These are phyloP conservation scores for Rhagonycha lutea DNA, from an alignment of 2,888 invertebrate genomes.

Conservation along the genomic window DNA sequence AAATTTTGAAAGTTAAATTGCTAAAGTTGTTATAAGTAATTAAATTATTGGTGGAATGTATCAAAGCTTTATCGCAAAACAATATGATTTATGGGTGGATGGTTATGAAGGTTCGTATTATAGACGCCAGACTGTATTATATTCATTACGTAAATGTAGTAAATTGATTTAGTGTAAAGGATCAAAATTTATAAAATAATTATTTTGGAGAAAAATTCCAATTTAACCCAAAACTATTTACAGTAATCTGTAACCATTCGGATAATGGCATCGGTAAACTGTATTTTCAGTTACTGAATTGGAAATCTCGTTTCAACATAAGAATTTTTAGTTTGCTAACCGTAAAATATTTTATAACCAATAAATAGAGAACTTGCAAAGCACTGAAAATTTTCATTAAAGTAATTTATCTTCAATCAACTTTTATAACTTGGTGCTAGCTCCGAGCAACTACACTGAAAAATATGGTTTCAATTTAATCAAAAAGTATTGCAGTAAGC, in stretches of 20 bases:
- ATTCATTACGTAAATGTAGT: neutral
- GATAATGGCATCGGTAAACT: too few relatives aligned
- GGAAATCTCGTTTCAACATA: too few relatives aligned
- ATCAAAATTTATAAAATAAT: neutral
- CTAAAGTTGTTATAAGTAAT: neutral
- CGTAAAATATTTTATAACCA: too few relatives aligned
- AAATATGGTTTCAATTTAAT: too few relatives aligned
- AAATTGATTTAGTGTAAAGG: neutral
- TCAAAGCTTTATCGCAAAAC: neutral
- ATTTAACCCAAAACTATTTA: neutral
- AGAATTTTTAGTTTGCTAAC: too few relatives aligned
- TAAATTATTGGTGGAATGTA: neutral
- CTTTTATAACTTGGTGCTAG: too few relatives aligned
- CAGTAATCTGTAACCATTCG: too few relatives aligned
- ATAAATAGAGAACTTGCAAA: too few relatives aligned
- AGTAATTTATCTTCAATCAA: too few relatives aligned
- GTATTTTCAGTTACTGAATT: too few relatives aligned
- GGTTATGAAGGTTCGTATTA: neutral
- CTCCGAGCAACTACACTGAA: too few relatives aligned
- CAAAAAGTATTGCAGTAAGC: too few relatives aligned
- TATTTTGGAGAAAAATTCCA: neutral
- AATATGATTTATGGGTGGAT: neutral
- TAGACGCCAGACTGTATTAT: neutral
- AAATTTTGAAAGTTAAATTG: neutral
- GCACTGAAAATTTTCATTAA: neutral